phyloP scores from a whole-genome alignment of 2,113 vertebrate genomes.

The Lagopus leucura region DNA sequence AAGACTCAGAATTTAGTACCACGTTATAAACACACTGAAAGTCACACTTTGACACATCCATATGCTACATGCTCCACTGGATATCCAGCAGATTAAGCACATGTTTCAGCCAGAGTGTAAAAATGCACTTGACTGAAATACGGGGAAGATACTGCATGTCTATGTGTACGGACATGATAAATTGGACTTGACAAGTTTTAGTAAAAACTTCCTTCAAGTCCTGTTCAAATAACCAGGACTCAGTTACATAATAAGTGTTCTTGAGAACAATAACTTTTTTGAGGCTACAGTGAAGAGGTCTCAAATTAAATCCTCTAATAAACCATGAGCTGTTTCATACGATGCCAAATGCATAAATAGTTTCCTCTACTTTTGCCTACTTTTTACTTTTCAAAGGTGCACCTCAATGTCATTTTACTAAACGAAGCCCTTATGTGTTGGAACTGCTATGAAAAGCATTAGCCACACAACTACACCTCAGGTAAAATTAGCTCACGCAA shows the following conservation, averaged over 20 bases:
- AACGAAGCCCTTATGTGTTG: background rate
- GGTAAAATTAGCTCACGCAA: background rate
- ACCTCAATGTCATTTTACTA: background rate
- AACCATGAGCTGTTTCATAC: background rate
- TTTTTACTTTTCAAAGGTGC: background rate
- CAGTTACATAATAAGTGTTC: background rate
- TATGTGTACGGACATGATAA: background rate
- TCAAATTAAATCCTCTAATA: background rate
- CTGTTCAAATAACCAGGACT: background rate
- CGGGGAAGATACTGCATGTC: background rate
- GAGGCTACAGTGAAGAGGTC: background rate
- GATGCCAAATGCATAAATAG: no score
- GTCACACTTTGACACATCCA: background rate
- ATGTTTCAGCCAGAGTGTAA: background rate
- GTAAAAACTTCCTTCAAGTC: background rate
- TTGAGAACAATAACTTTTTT: background rate
- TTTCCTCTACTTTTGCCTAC: background rate
- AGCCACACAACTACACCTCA: background rate
- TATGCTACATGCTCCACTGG: background rate
- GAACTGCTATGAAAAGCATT: background rate
- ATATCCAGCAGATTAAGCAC: background rate
- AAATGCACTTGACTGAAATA: slow-evolving; percentile 2
- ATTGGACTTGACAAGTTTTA: background rate
- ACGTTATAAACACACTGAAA: background rate
- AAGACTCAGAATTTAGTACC: background rate